Evolutionary conservation across 2,888 invertebrate species (phyloP), one percentile per base, ranked within the genome.

Genomic region (Neuroscelio doddi): DNA sequence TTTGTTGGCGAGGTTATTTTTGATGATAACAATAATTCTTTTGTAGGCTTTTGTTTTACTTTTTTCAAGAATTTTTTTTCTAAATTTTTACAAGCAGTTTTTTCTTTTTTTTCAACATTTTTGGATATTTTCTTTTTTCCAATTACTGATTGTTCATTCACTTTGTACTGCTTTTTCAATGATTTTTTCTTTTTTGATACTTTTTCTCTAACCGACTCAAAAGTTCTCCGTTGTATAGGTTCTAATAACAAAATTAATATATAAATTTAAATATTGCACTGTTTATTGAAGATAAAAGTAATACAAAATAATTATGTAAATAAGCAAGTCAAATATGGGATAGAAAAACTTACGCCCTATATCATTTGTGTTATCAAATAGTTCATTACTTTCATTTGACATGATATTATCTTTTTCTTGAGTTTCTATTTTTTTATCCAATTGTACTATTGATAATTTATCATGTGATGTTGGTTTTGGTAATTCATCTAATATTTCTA

Each of bases 311-410:
- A n/a, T n/a, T n/a, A n/a, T n/a, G n/a, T n/a, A n/a, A n/a, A n/a
- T n/a, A n/a, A n/a, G n/a, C n/a, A n/a, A n/a, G n/a, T n/a, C n/a
- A n/a, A n/a, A n/a, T n/a, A n/a, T n/a, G n/a, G n/a, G n/a, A n/a
- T n/a, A n/a, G n/a, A n/a, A n/a, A n/a, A 45, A 52, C 44, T 10
- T 71, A 76, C 74, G 64, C 69, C 73, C 74, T 45, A 57, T 39
- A 45, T 77, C 74, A 16, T 64, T 32, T 29, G 8, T 30, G 10
- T 30, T 9, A 30, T 30, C 2, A 10, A 9, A 30, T 3, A 5
- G 30, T 5, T 9, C 5, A 5, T 30, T 9, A 9, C 3, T 30
- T 30, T 30, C 10, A 10, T 30, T 9, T n/a, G 9, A 3, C 9
- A 30, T 9, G 3, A n/a, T 3, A 30, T 30, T 30, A 9, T 3